A percentile compares a stretch with the other conserved stretches of the same genome.
Evolutionary conservation across 2,797 vertebrate species (phyloP).

Genomic region (Catostomus latipinnis): DNA sequence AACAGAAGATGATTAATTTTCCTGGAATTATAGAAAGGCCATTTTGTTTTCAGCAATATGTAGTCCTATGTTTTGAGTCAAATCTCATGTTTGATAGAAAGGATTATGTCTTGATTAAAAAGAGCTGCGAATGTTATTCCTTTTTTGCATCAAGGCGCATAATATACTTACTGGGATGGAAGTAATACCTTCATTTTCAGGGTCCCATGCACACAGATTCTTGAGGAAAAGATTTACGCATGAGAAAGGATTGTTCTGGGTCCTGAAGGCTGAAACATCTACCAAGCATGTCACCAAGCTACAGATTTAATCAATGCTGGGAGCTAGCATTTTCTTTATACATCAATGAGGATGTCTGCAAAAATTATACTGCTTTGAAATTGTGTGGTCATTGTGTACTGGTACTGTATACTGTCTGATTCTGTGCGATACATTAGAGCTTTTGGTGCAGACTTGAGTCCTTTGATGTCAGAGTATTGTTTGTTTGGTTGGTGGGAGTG

Average conservation of each 20-base stretch:
- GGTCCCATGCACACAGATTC: slow-evolving; percentile 38
- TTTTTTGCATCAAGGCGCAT: slow-evolving; percentile 29
- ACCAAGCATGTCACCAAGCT: slow-evolving; percentile 53
- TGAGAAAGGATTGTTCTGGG: slow-evolving; percentile 50
- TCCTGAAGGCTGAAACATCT: slow-evolving; percentile 55
- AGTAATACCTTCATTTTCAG: slow-evolving; percentile 54
- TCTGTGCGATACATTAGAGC: not conserved
- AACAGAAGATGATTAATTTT: slow-evolving; percentile 1
- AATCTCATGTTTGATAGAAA: slow-evolving; percentile 9
- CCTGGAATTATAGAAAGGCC: not conserved
- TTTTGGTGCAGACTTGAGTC: too few species aligned
- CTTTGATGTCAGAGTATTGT: too few species aligned
- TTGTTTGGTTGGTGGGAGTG: too few species aligned
- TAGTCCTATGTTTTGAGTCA: not conserved
- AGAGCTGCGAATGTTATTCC: slow-evolving; percentile 5
- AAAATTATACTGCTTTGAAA: not conserved
- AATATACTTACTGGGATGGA: slow-evolving; percentile 36
- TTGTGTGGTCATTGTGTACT: not conserved
- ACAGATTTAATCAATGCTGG: slow-evolving; percentile 44
- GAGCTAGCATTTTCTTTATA: slow-evolving; percentile 41
- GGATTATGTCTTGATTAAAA: slow-evolving; percentile 44
- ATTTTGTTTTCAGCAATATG: not conserved
- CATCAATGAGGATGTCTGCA: slow-evolving; percentile 25
- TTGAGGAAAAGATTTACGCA: slow-evolving; percentile 55
- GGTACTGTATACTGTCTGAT: not conserved